A percentile compares a stretch with the other conserved stretches of the same genome.
These are phyloP conservation scores for Nymphalis urticae DNA, from an alignment of 2,888 invertebrate species.

Conservation along the genomic window DNA sequence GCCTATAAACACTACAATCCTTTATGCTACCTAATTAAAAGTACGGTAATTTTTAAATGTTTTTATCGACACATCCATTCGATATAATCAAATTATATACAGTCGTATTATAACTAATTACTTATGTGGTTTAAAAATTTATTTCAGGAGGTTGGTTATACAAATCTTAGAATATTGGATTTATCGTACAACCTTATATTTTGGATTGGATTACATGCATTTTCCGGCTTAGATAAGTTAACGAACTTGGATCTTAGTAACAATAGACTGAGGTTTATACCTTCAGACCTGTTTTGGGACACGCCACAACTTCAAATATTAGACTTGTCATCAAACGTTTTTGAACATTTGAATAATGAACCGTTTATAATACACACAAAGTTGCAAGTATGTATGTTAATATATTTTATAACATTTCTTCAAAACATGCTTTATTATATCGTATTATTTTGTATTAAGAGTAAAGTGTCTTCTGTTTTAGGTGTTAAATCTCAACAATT, in stretches of 20 bases:
- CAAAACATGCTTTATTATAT: not conserved
- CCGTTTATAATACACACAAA: slow-evolving; percentile 81
- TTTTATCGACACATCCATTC: not conserved
- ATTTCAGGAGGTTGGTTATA: slow-evolving; percentile 75
- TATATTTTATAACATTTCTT: not conserved
- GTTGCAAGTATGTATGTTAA: slow-evolving; percentile 65
- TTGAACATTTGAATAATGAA: slow-evolving; percentile 78
- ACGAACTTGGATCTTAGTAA: slow-evolving; percentile 82
- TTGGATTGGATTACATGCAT: slow-evolving; percentile 83
- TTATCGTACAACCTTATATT: slow-evolving; percentile 83
- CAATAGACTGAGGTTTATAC: slow-evolving; percentile 82
- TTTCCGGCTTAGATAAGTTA: slow-evolving; percentile 75
- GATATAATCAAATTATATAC: slow-evolving; percentile 16
- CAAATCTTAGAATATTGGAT: slow-evolving; percentile 73
- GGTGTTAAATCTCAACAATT: slow-evolving; percentile 81
- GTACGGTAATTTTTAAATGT: too few species aligned
- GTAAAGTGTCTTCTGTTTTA: slow-evolving; percentile 52
- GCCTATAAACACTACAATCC: too few species aligned
- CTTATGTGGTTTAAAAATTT: not conserved
- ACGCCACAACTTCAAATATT: slow-evolving; percentile 76
- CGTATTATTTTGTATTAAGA: not conserved
- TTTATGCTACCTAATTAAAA: too few species aligned
- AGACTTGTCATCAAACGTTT: slow-evolving; percentile 84
- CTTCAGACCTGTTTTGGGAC: slow-evolving; percentile 80
- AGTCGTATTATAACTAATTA: not conserved